A percentile compares a stretch with the other conserved stretches of the same genome.
Evolutionary conservation across 1,140 invertebrate genomes (phyloP).

Genomic region (Carposina sasakii): DNA sequence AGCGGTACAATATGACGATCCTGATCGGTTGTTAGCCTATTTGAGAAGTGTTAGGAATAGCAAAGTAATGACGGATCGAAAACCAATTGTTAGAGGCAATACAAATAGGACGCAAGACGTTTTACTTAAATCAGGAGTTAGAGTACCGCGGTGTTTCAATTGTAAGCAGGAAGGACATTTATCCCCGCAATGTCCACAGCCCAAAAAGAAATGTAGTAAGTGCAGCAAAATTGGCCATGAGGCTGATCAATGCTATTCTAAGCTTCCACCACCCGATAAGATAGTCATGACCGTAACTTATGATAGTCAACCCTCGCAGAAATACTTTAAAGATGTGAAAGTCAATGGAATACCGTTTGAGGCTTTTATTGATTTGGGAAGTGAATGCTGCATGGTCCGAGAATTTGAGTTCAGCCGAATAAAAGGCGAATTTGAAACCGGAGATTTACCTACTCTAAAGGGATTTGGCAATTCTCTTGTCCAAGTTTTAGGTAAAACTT

Average conservation of each 20-base stretch:
- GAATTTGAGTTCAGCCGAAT: too few relatives aligned
- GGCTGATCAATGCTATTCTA: too few relatives aligned
- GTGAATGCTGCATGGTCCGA: conserved; percentile 5
- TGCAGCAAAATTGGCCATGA: too few relatives aligned
- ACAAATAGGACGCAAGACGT: not conserved
- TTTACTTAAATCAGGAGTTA: not conserved
- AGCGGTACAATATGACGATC: conserved; percentile 1
- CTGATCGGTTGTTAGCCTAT: conserved; percentile 2
- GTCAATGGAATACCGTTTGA: not conserved
- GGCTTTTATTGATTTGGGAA: conserved; percentile 10
- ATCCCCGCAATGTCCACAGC: not conserved
- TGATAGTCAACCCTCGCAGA: not conserved
- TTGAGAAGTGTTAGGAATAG: not conserved
- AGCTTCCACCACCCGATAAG: too few relatives aligned
- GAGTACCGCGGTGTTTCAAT: conserved; percentile 6
- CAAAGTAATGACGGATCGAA: not conserved
- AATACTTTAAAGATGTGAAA: conserved; percentile 6
- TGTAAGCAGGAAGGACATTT: conserved; percentile 6
- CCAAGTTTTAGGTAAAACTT: not conserved
- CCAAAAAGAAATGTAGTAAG: too few relatives aligned
- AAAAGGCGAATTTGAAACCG: not conserved
- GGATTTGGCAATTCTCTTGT: conserved; percentile 1
- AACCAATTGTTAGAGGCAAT: not conserved
- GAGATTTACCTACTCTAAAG: not conserved
- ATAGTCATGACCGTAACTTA: conserved; percentile 1